Percentiles rank a stretch among this genome's conserved stretches.
phyloP scores from a whole-genome alignment of 2,888 invertebrate species.

The Cryptus viduatorius region DNA sequence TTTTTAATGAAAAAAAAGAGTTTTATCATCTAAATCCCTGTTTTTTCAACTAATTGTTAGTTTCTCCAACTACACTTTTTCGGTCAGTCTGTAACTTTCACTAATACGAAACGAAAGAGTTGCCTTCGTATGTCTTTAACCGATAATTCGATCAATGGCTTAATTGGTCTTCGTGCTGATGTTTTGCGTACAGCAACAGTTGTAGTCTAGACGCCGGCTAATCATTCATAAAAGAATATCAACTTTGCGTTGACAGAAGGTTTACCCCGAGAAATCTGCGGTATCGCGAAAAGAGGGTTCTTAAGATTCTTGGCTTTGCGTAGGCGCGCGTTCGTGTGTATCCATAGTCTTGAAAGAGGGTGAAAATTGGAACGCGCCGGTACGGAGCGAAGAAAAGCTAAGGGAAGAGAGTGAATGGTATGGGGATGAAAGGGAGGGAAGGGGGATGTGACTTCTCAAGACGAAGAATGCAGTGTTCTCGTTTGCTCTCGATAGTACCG shows the following conservation, averaged over 20 bases:
- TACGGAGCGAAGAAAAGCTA: conserved; percentile 60
- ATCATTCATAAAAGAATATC: conserved; percentile 62
- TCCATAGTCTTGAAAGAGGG: conserved; percentile 60
- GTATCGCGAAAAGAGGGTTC: conserved; percentile 57
- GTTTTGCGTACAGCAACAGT: not conserved
- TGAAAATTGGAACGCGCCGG: conserved; percentile 63
- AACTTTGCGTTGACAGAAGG: conserved; percentile 48
- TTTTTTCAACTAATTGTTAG: too few species aligned
- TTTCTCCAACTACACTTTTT: too few species aligned
- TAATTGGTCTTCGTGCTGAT: not conserved
- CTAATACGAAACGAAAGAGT: not conserved
- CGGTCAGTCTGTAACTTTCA: not conserved
- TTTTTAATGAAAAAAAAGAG: too few species aligned
- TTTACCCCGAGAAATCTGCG: conserved; percentile 59
- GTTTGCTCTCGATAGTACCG: conserved; percentile 53
- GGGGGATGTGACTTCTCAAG: conserved; percentile 61
- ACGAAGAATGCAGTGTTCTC: conserved; percentile 54
- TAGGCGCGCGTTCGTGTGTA: conserved; percentile 1
- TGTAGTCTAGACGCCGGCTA: not conserved
- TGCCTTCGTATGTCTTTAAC: not conserved
- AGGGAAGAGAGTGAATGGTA: conserved; percentile 68
- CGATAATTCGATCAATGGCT: not conserved
- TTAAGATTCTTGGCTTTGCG: conserved; percentile 50
- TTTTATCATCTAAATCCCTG: too few species aligned
- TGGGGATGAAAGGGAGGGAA: conserved; percentile 49